Percentiles rank a stretch among this genome's conserved stretches.
Conservation (phyloP, 2,888 invertebrate genomes). For the Gisinianus flammeolus region DNA sequence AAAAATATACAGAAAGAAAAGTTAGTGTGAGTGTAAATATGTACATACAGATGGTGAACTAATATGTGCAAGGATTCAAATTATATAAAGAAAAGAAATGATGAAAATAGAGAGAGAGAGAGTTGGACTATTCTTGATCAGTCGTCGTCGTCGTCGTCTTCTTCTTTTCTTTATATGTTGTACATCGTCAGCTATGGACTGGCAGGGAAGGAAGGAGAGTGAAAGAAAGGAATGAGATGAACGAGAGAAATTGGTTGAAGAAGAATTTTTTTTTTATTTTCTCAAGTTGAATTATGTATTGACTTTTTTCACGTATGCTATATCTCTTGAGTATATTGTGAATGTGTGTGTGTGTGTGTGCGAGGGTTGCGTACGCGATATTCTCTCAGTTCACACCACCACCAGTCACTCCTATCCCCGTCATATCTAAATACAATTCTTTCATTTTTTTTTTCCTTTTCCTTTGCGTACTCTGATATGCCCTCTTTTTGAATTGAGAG, state of each 20-base stretch:
- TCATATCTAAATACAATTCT: no score
- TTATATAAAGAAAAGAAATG: background rate
- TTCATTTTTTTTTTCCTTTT: no score
- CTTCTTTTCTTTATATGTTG: background rate
- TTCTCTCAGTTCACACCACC: background rate
- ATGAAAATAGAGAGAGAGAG: background rate
- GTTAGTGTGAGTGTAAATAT: constrained; percentile 60
- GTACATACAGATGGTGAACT: constrained; percentile 59
- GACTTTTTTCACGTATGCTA: constrained; percentile 46
- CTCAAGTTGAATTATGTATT: constrained; percentile 54
- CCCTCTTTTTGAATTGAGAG: no score
- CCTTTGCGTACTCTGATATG: no score
- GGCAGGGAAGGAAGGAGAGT: constrained; percentile 64
- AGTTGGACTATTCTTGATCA: background rate
- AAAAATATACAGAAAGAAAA: constrained; percentile 59
- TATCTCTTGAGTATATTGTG: constrained; percentile 6
- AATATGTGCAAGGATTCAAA: background rate
- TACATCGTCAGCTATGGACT: constrained; percentile 51
- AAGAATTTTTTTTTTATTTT: constrained; percentile 44
- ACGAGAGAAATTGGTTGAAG: constrained; percentile 33
- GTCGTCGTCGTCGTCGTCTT: background rate
- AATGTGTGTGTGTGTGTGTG: background rate
- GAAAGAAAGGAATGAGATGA: constrained; percentile 60
- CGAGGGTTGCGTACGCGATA: background rate
- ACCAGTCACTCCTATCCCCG: no score